Percentiles rank a stretch among this genome's conserved stretches.
phyloP scores from a whole-genome alignment of 2,113 vertebrate genomes.

The Clarias batrachus region DNA sequence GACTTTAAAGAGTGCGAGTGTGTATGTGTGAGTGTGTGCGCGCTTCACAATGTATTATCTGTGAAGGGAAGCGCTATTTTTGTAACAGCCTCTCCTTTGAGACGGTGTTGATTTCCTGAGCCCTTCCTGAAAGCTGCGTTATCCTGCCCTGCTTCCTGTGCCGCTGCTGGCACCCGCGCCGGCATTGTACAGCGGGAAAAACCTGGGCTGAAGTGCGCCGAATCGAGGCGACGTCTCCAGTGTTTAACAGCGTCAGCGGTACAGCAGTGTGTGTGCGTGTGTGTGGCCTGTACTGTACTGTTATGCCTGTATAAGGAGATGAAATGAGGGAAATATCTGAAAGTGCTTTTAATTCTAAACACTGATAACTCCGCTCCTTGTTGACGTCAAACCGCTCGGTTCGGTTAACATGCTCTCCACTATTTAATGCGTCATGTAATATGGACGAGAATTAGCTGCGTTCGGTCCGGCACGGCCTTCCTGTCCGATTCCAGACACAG shows the following conservation, averaged over 20 bases:
- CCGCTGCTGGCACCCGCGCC: slow-evolving; percentile 20
- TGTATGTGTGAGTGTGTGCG: not conserved
- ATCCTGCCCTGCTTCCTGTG: slow-evolving; percentile 49
- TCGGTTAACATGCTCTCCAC: not conserved
- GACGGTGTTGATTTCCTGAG: slow-evolving; percentile 55
- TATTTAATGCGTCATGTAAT: not conserved
- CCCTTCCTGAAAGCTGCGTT: slow-evolving; percentile 56
- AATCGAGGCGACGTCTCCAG: not conserved
- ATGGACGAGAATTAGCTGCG: not conserved
- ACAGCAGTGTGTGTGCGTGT: not conserved
- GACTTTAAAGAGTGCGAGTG: not conserved
- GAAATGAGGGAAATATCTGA: not conserved
- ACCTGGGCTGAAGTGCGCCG: not conserved
- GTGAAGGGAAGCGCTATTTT: slow-evolving; percentile 56
- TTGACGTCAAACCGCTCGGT: not conserved
- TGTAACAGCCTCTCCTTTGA: slow-evolving; percentile 48
- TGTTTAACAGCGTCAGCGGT: not conserved
- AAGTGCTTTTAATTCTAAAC: not conserved
- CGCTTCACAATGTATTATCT: slow-evolving; percentile 35
- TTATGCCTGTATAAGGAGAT: slow-evolving; percentile 6
- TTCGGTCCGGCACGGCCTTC: not conserved
- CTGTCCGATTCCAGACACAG: not conserved
- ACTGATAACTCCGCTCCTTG: not conserved
- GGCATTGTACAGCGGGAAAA: slow-evolving; percentile 19
- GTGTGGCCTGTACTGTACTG: not conserved